Evolutionary conservation across 2,797 vertebrate species (phyloP), one percentile per base, ranked within the genome.

Genomic region (Podarcis lilfordi): DNA sequence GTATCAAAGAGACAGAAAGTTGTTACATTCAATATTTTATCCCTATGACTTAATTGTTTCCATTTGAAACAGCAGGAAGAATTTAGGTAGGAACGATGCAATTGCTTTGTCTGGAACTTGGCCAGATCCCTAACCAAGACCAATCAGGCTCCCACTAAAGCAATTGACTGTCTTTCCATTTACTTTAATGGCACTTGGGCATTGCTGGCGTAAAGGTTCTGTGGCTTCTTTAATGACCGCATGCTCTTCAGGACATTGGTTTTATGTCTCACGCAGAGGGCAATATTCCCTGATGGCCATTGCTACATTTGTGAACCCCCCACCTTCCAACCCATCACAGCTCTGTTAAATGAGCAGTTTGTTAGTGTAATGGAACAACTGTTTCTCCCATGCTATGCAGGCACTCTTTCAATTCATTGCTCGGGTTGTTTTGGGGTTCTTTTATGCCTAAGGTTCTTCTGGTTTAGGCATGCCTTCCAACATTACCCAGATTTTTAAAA

Each of bases 161-260:
- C 87, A 92, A 93, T 94, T 91, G 90, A 92, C 90, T 79, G 89
- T 94, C 85, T 95, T 94, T 92, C 92, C 87, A 92, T 95, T 96
- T 95, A 93, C 85, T 95, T 94, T 94, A 94, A 94, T 95, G 92
- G 93, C 88, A 90, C 91, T 88, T 94, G 89, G 61, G n/a, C 50
- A 64, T 50, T 64, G 68, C 25, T 88, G 91, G 86, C 45, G 78
- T 90, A 91, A 90, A 92, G 69, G 80, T 90, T 94, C 90, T n/a
- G 0, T 66, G 87, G 78, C 86, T 84, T 90, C 88, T 94, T 92
- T 91, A 89, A 91, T 91, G 85, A 80, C 80, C 10, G 15, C 27
- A 68, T 87, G 45, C 88, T 84, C 80, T 91, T 91, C 77, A 86
- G 76, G 69, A 80, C 82, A 21, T 92, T 83, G 1, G 10, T 92